Evolutionary conservation across 2,888 invertebrate species (phyloP).

Genomic region (Microctonus hyperodae): DNA sequence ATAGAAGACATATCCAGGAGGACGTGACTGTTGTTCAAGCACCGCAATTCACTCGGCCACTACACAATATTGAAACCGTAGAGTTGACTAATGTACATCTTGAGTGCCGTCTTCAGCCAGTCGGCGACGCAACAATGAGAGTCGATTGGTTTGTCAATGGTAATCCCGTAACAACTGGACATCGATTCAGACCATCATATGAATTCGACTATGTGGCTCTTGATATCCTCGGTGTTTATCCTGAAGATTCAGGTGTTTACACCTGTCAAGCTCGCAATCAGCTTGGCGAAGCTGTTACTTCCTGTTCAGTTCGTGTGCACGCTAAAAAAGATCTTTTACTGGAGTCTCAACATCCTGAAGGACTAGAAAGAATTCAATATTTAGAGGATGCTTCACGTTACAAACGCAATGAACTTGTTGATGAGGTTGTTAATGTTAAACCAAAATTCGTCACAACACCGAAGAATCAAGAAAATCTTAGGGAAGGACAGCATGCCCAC

Average conservation of each 20-base stretch:
- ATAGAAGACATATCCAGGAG: slow-evolving; percentile 76
- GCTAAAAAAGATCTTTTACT: slow-evolving; percentile 87
- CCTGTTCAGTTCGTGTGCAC: slow-evolving; percentile 87
- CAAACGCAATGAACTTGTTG: slow-evolving; percentile 81
- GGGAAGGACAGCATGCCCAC: slow-evolving; percentile 92
- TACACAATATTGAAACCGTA: slow-evolving; percentile 89
- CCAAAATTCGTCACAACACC: slow-evolving; percentile 88
- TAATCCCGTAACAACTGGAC: slow-evolving; percentile 87
- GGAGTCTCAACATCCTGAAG: slow-evolving; percentile 90
- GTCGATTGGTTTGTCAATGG: slow-evolving; percentile 98
- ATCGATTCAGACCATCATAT: slow-evolving; percentile 93
- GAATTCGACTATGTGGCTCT: slow-evolving; percentile 98
- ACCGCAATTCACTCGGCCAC: slow-evolving; percentile 85
- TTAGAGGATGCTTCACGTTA: slow-evolving; percentile 87
- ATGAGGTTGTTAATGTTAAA: slow-evolving; percentile 82
- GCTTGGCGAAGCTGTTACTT: slow-evolving; percentile 92
- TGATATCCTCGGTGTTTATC: slow-evolving; percentile 94
- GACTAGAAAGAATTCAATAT: slow-evolving; percentile 90
- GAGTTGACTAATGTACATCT: slow-evolving; percentile 92
- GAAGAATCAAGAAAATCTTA: slow-evolving; percentile 83
- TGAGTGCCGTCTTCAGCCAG: slow-evolving; percentile 89
- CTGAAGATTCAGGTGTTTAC: slow-evolving; percentile 96
- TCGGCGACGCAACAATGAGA: slow-evolving; percentile 89
- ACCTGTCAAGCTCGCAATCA: slow-evolving; percentile 95
- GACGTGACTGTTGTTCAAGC: slow-evolving; percentile 85